Evolutionary conservation across 2,797 vertebrate genomes (phyloP), one percentile per base, ranked within the genome.

Genomic region (Galagoides demidoff): DNA sequence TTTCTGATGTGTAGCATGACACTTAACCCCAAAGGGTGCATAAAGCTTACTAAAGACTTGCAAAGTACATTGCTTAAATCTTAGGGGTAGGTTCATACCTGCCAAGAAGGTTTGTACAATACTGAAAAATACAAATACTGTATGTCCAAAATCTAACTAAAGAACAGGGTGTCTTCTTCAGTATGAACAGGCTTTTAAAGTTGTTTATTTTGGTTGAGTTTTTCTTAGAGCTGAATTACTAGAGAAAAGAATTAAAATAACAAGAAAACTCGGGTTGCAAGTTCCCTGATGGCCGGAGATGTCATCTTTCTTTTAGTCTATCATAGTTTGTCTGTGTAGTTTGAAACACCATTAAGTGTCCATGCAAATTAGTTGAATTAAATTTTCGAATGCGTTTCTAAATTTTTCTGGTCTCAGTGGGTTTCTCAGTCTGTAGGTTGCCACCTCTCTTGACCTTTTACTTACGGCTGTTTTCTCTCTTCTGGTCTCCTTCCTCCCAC

Each of bases 91-190:
- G 64, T 79, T 89, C 34, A 82, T 19, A 89, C 79, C 14, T 34
- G 4, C 90, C 13, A 84, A 95, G 31, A n/a, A 92, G 71, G 61
- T 94, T 96, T 96, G 77, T 88, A 68, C 29, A 92, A 91, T 83
- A 78, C 59, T 83, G 68, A 89, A 78, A 71, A 95, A 61, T 61
- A 68, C 6, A 68, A 52, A 45, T 82, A 16, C 49, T 52, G 14
- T 52, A 25, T 85, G 90, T 94, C 88, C 74, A 0, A 37, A 82
- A 79, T 78, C 61, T 90, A 79, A 37, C 16, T 55, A 55, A 87
- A 43, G 52, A 85, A 91, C 66, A 73, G 39, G 16, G 31, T 25
- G 20, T 85, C 7, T 3, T 45, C 45, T 89, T 95, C 73, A 73
- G 66, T 90, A 84, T 45, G 23, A 29, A 27, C 10, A 43, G 17